Base-by-base conservation (phyloP, 2,888 invertebrate species). In the Adineta ricciae region DNA sequence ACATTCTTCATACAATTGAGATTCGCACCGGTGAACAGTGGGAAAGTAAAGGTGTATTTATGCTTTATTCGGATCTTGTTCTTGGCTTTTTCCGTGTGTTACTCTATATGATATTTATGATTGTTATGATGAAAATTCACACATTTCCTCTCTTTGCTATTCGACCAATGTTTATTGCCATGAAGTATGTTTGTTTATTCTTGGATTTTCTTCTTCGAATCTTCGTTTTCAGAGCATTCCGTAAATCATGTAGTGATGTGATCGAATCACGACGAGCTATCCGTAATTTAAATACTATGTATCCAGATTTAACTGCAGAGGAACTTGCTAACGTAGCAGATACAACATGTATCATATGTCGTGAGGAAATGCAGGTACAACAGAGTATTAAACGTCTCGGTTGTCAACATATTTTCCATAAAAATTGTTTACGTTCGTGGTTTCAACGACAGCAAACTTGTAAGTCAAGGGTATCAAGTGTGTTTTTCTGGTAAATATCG, bases 401-500 rank as follows among this genome's bases (percentile, higher is more conserved):
- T 0, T 99, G 99, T 92, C 96, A 96, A 90, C 99, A 99, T 91
- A 98, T 99, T 89, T 99, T 99, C 92, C 99, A 99, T 91, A 95
- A 97, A 83, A 94, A 95, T 85, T 99, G 99, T 91, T 92, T 99
- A 85, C 93, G 98, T 83, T 96, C 97, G 64, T 99, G 99, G 99
- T 99, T 99, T 92, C 99, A 99, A 92, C 93, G 99, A 16, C 99
- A 99, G 90, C 99, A 99, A 92, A 99, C 99, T 8, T 99, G 99
- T 90, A 78, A 78, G 41, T 41, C 11, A 24, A n/a, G n/a, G 4
- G 24, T 11, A 9, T 24, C 0, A 41, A n/a, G 2, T 9, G 19
- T 99, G 99, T 1, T 99, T 99, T 8, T 99, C 99, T 90, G 93
- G 97, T 24, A 92, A 97, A 87, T 97, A 98, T 36, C 8, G 24